These are phyloP conservation scores for Acrossocheilus fasciatus DNA, from an alignment of 2,797 vertebrate species.

Conservation along the genomic window DNA sequence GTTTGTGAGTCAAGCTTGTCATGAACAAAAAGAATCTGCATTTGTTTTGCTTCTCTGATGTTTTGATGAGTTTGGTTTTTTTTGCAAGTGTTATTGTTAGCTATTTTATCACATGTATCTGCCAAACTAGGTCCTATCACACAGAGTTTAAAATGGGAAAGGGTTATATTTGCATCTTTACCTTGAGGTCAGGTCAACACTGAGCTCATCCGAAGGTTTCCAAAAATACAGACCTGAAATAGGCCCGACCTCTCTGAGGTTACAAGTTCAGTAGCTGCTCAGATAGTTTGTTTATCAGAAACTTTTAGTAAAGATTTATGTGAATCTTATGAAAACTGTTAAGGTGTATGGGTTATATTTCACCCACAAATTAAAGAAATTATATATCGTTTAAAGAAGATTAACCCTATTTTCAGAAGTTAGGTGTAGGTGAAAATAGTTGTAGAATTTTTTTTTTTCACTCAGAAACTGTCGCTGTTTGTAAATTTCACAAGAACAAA, in stretches of 20 bases:
- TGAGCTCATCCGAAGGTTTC: constrained; percentile 47
- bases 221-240: constrained; percentile 55
- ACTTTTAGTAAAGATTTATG: constrained; percentile 16
- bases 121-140: constrained; percentile 37
- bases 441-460: not conserved
- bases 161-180: constrained; percentile 53
- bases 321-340: not conserved
- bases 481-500: not conserved
- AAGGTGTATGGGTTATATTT: not conserved
- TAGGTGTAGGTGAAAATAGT: not conserved
- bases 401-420: constrained; percentile 1
- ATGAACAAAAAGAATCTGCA: not conserved
- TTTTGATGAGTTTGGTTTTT: not conserved
- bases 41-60: constrained; percentile 2
- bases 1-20: not conserved
- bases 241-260: constrained; percentile 18
- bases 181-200: constrained; percentile 39
- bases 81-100: constrained; percentile 3
- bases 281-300: constrained; percentile 30
- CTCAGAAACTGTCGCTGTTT: not conserved
- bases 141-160: constrained; percentile 30
- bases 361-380: not conserved
- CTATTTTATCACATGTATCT: constrained; percentile 1
- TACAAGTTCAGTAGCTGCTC: constrained; percentile 32
- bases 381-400: not conserved